Percentiles rank a stretch among this genome's conserved stretches.
Conservation (phyloP, 1,140 invertebrate species). For the Scaptomyza pallida region DNA sequence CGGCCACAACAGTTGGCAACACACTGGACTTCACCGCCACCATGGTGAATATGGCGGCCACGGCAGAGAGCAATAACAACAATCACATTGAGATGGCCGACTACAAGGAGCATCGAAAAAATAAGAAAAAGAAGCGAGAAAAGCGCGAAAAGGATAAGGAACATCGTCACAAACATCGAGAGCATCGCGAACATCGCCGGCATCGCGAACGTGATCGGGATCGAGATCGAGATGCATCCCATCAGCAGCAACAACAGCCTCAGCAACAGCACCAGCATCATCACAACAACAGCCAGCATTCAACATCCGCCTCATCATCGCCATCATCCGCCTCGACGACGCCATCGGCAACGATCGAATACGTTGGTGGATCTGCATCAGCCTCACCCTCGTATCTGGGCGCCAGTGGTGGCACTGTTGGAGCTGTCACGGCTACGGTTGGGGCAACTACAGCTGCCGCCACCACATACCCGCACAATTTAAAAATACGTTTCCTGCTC, state of each 20-base stretch:
- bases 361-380: slow-evolving; percentile 72
- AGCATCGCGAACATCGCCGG: slow-evolving; percentile 63
- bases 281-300: slow-evolving; percentile 72
- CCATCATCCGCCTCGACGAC: slow-evolving; percentile 79
- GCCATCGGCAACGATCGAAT: slow-evolving; percentile 76
- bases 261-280: slow-evolving; percentile 34
- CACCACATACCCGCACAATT: slow-evolving; percentile 83
- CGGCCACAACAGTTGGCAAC: slow-evolving; percentile 59
- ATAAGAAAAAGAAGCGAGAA: slow-evolving; percentile 82
- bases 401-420: slow-evolving; percentile 28
- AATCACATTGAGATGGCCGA: slow-evolving; percentile 79
- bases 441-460: slow-evolving; percentile 53
- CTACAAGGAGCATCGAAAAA: slow-evolving; percentile 81
- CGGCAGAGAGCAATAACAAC: slow-evolving; percentile 70
- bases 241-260: slow-evolving; percentile 41
- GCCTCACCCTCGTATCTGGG: slow-evolving; percentile 75
- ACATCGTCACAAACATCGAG: slow-evolving; percentile 70
- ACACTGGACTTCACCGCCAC: slow-evolving; percentile 68
- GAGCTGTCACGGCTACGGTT: slow-evolving; percentile 17
- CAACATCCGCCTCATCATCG: slow-evolving; percentile 79
- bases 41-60: slow-evolving; percentile 71
- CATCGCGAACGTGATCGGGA: slow-evolving; percentile 64
- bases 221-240: slow-evolving; percentile 41
- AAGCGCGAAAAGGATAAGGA: slow-evolving; percentile 81
- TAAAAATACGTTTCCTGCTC: slow-evolving; percentile 84